Evolutionary conservation across 2,113 vertebrate species (phyloP).

Genomic region (Festucalex cinctus): DNA sequence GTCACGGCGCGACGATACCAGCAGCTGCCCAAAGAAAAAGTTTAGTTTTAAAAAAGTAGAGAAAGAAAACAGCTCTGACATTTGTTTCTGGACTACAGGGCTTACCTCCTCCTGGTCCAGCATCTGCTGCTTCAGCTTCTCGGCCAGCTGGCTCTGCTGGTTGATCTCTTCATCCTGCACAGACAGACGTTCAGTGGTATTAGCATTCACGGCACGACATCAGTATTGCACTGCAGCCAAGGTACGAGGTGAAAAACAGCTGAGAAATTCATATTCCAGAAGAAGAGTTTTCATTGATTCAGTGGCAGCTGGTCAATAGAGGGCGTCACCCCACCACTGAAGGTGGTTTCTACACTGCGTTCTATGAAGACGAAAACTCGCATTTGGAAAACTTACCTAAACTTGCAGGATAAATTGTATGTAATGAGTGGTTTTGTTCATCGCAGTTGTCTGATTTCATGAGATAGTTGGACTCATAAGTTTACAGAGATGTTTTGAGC

Average conservation of each 20-base stretch:
- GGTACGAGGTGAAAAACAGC: neutral
- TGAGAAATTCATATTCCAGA: neutral
- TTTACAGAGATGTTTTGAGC: no score
- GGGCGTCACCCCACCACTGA: neutral
- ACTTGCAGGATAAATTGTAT: neutral
- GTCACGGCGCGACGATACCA: constrained; percentile 88
- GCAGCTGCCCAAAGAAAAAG: constrained; percentile 69
- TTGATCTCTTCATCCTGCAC: constrained; percentile 94
- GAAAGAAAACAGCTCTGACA: neutral
- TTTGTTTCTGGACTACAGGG: constrained; percentile 5
- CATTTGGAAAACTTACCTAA: neutral
- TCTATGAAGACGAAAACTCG: neutral
- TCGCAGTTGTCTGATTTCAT: no score
- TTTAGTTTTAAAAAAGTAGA: neutral
- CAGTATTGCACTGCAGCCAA: neutral
- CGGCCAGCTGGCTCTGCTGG: constrained; percentile 92
- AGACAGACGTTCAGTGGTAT: constrained; percentile 5
- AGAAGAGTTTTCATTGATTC: neutral
- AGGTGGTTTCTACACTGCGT: neutral
- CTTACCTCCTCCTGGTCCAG: constrained; percentile 93
- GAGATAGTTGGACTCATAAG: no score
- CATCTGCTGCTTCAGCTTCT: constrained; percentile 96
- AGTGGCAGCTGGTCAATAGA: neutral
- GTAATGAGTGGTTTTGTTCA: neutral
- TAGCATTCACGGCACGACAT: neutral